A percentile compares a stretch with the other conserved stretches of the same genome.
These are phyloP conservation scores for Nephila pilipes DNA, from an alignment of 1,140 invertebrate species.

Conservation along the genomic window DNA sequence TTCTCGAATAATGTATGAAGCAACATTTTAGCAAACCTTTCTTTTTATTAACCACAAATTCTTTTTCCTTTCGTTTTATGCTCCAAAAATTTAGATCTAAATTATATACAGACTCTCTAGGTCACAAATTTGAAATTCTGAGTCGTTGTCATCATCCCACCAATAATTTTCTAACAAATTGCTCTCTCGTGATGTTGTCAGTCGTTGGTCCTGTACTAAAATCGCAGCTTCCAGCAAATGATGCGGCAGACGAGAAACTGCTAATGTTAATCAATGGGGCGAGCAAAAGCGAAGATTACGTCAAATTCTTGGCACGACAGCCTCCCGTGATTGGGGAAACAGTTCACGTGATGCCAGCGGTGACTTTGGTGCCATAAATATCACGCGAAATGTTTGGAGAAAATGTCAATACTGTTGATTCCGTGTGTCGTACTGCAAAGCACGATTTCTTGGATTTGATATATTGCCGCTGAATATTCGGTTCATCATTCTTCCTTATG, in stretches of 20 bases:
- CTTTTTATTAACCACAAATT: no score
- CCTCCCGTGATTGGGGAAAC: slow-evolving; percentile 19
- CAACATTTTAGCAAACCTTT: no score
- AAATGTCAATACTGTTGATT: slow-evolving; percentile 46
- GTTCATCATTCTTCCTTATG: slow-evolving; percentile 3
- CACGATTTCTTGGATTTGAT: slow-evolving; percentile 4
- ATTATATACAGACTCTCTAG: no score
- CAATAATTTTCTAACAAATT: slow-evolving; percentile 5
- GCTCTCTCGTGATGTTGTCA: neutral
- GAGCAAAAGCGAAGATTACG: slow-evolving; percentile 29
- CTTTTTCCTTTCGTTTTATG: no score
- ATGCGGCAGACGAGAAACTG: neutral
- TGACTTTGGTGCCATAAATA: slow-evolving; percentile 37
- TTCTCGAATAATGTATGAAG: no score
- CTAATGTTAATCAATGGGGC: slow-evolving; percentile 13
- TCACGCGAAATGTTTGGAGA: slow-evolving; percentile 44
- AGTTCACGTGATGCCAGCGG: slow-evolving; percentile 10
- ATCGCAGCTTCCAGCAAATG: neutral
- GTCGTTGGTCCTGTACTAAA: neutral
- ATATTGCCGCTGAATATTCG: neutral
- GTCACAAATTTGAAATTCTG: neutral
- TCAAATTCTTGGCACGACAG: slow-evolving; percentile 41
- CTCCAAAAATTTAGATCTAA: no score
- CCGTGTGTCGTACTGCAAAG: neutral
- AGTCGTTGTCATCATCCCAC: neutral